Conservation (phyloP, 1,140 invertebrate genomes). For the Bombus vancouverensis region DNA sequence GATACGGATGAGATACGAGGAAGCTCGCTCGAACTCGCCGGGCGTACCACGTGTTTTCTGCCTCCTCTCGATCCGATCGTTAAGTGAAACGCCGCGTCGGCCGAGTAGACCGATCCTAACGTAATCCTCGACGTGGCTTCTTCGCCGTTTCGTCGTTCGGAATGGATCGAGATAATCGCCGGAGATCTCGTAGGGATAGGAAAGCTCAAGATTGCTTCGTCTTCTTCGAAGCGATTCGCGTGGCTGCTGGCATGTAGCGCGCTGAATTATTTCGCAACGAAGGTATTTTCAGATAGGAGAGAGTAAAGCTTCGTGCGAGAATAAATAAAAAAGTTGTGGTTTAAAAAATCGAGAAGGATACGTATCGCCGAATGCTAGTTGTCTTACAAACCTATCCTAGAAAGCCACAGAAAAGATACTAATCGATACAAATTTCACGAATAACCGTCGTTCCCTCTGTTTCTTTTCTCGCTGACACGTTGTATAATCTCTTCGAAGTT, state of each 20-base stretch:
- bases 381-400: not conserved
- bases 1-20: constrained; percentile 27
- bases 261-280: not conserved
- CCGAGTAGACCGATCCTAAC: not conserved
- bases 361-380: not conserved
- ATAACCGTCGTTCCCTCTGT: no score
- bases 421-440: not conserved
- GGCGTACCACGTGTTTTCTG: constrained; percentile 1
- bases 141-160: not conserved
- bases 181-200: not conserved
- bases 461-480: not conserved
- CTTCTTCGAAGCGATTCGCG: not conserved
- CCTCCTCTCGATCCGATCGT: constrained; percentile 7
- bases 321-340: no score
- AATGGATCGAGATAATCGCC: not conserved
- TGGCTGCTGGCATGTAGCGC: not conserved
- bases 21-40: not conserved
- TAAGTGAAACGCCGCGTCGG: constrained; percentile 1
- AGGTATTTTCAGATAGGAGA: no score
- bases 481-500: not conserved
- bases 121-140: not conserved
- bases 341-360: no score
- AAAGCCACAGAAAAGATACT: not conserved
- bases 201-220: not conserved
- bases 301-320: not conserved